These are phyloP conservation scores for Ormyrus rosae DNA, from an alignment of 2,888 invertebrate species.

Conservation along the genomic window DNA sequence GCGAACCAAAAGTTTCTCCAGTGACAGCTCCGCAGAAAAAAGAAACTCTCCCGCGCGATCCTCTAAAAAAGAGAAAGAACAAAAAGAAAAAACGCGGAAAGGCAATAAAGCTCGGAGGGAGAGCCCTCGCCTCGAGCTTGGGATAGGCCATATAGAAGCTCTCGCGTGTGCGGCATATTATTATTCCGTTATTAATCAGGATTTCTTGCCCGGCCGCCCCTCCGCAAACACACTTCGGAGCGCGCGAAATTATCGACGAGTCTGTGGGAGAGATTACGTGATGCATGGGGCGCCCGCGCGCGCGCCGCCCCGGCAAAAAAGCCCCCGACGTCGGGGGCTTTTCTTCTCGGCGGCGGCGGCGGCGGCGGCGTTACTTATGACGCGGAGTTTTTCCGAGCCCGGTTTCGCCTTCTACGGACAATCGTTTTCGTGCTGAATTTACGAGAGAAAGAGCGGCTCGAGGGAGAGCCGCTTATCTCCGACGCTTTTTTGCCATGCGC, in stretches of 20 bases:
- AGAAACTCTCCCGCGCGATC: too few species aligned
- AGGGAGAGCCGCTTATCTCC: too few species aligned
- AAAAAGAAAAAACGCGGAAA: too few species aligned
- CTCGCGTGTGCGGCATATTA: conserved; percentile 61
- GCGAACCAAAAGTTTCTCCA: too few species aligned
- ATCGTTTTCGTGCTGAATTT: conserved; percentile 42
- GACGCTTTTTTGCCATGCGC: too few species aligned
- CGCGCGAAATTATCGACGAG: conserved; percentile 36
- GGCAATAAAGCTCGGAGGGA: too few species aligned
- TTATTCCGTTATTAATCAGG: conserved; percentile 73
- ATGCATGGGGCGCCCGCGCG: conserved; percentile 22
- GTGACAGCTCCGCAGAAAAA: too few species aligned
- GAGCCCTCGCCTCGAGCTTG: too few species aligned
- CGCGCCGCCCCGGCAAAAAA: background rate
- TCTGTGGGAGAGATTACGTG: conserved; percentile 6
- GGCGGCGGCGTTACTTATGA: conserved; percentile 25
- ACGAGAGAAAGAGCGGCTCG: conserved; percentile 14
- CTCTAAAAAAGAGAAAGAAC: too few species aligned
- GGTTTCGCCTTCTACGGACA: conserved; percentile 31
- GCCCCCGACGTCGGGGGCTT: background rate
- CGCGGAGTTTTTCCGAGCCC: conserved; percentile 32
- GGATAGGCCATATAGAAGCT: background rate
- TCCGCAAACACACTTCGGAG: background rate
- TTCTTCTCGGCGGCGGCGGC: conserved; percentile 2
- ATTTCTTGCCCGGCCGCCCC: conserved; percentile 62